These are phyloP conservation scores for Apotomis turbidana DNA, from an alignment of 2,888 invertebrate genomes.

Conservation along the genomic window DNA sequence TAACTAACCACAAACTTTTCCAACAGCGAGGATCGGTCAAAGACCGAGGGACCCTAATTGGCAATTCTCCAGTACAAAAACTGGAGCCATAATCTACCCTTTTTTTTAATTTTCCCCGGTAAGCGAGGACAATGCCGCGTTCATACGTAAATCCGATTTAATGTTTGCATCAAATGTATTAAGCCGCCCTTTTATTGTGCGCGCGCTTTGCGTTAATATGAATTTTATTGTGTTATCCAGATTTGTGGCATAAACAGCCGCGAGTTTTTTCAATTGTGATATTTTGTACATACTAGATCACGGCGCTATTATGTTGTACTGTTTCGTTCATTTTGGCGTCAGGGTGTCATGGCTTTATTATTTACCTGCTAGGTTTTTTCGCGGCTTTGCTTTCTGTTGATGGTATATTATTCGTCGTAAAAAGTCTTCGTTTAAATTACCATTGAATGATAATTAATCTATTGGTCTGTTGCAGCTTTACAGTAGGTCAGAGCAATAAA, in stretches of 20 bases:
- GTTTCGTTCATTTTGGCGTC: not conserved
- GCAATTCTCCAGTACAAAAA: constrained; percentile 43
- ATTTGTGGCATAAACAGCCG: constrained; percentile 32
- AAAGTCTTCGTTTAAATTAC: no score
- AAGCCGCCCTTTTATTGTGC: constrained; percentile 39
- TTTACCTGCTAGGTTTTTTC: no score
- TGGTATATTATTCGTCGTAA: no score
- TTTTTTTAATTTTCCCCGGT: constrained; percentile 39
- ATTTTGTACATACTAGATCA: constrained; percentile 17
- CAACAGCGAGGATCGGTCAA: constrained; percentile 14
- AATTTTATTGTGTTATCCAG: constrained; percentile 39
- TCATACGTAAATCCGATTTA: constrained; percentile 45
- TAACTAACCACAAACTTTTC: constrained; percentile 28
- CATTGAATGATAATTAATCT: no score
- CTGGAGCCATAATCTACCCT: constrained; percentile 34
- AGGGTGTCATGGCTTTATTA: no score
- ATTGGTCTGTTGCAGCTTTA: no score
- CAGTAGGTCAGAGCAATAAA: no score
- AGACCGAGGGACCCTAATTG: constrained; percentile 35
- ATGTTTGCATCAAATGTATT: constrained; percentile 43
- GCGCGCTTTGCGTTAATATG: constrained; percentile 38
- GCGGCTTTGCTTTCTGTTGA: no score
- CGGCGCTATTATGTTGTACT: not conserved
- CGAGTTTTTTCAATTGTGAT: constrained; percentile 18
- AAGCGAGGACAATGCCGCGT: constrained; percentile 39